Percentiles rank a stretch among this genome's conserved stretches.
phyloP scores from a whole-genome alignment of 1,140 invertebrate genomes.

The Drosophila murphyi region DNA sequence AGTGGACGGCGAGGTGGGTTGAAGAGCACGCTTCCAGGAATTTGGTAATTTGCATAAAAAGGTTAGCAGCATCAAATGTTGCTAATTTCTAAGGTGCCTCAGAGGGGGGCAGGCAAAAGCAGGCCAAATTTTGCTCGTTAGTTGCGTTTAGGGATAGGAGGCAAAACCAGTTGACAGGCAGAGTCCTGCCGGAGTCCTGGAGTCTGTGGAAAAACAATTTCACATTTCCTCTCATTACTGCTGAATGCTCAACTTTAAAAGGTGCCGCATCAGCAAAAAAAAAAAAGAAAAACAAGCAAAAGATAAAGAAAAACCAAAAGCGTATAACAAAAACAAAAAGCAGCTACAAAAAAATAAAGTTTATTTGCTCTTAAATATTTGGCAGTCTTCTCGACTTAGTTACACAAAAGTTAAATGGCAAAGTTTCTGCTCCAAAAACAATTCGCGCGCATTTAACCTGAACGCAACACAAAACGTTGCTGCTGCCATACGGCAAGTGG shows the following conservation, averaged over 20 bases:
- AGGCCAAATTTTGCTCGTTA: constrained; percentile 52
- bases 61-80: constrained; percentile 69
- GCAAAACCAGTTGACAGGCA: constrained; percentile 57
- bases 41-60: constrained; percentile 77
- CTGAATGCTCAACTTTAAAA: constrained; percentile 49
- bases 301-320: neutral
- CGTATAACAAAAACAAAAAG: neutral
- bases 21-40: constrained; percentile 12
- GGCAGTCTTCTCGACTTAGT: constrained; percentile 55
- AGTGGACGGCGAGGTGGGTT: neutral
- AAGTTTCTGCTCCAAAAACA: constrained; percentile 75
- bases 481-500: constrained; percentile 20
- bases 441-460: constrained; percentile 81
- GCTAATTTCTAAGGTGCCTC: constrained; percentile 54
- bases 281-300: neutral
- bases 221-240: constrained; percentile 40
- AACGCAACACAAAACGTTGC: constrained; percentile 75
- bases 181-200: constrained; percentile 15
- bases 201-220: neutral
- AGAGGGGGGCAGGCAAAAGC: neutral
- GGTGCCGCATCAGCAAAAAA: constrained; percentile 42
- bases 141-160: constrained; percentile 49
- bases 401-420: constrained; percentile 81
- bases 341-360: neutral
- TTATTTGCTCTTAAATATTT: constrained; percentile 72